Conservation (phyloP, 2,113 vertebrate genomes). For the Tragelaphus imberbis region DNA sequence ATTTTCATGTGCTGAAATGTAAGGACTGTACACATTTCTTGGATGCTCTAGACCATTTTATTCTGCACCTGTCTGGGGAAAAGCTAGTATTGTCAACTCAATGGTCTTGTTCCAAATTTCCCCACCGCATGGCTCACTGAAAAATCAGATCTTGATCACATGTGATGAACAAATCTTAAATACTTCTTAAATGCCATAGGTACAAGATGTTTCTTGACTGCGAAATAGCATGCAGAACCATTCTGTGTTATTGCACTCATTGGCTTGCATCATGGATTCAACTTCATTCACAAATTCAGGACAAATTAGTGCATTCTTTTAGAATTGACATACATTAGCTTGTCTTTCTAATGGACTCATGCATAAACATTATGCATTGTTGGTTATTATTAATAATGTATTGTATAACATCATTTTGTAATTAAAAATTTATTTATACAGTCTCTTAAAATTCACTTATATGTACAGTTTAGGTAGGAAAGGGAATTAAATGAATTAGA, state of each 20-base stretch:
- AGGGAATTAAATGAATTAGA: slow-evolving; percentile 82
- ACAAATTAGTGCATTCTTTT: slow-evolving; percentile 73
- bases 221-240: slow-evolving; percentile 60
- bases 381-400: slow-evolving; percentile 85
- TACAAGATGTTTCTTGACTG: slow-evolving; percentile 33
- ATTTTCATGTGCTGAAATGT: not conserved
- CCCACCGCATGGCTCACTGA: slow-evolving; percentile 61
- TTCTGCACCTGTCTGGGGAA: slow-evolving; percentile 55
- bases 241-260: slow-evolving; percentile 42
- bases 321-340: slow-evolving; percentile 73
- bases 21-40: slow-evolving; percentile 4
- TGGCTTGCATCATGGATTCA: slow-evolving; percentile 55
- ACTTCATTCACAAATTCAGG: slow-evolving; percentile 70
- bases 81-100: slow-evolving; percentile 31
- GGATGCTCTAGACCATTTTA: slow-evolving; percentile 42
- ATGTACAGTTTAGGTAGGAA: slow-evolving; percentile 77
- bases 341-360: slow-evolving; percentile 79
- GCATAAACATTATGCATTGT: slow-evolving; percentile 81
- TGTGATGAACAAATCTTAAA: slow-evolving; percentile 52
- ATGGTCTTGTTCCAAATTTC: slow-evolving; percentile 55
- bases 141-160: slow-evolving; percentile 50
- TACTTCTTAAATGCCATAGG: slow-evolving; percentile 48
- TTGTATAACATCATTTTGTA: slow-evolving; percentile 78
- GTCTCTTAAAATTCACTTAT: slow-evolving; percentile 80
- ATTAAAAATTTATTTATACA: slow-evolving; percentile 86